These are phyloP conservation scores for Drosophila nigritarsus DNA, from an alignment of 2,888 invertebrate species.

Conservation along the genomic window DNA sequence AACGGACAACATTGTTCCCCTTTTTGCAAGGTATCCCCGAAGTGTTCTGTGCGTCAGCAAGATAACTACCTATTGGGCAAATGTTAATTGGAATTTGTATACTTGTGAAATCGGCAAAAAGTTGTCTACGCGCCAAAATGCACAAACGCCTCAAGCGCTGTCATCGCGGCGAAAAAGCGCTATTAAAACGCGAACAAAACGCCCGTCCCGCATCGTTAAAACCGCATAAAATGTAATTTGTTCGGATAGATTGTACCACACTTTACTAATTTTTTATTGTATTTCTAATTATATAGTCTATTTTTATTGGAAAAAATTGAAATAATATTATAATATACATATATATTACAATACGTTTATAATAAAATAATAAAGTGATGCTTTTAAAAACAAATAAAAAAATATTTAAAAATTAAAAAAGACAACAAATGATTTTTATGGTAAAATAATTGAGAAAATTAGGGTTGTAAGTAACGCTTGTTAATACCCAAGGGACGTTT, in stretches of 20 bases:
- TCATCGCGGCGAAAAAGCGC: conserved; percentile 19
- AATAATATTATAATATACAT: too few species aligned
- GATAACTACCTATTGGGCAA: conserved; percentile 43
- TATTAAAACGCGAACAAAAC: conserved; percentile 31
- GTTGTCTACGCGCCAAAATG: conserved; percentile 70
- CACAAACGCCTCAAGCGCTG: conserved; percentile 59
- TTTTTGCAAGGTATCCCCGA: conserved; percentile 1
- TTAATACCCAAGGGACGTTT: not conserved
- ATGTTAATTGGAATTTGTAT: conserved; percentile 55
- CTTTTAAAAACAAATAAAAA: not conserved
- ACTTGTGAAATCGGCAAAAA: conserved; percentile 57
- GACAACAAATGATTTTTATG: not conserved
- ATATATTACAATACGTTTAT: not conserved
- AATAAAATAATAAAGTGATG: not conserved
- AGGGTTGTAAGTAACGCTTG: too few species aligned
- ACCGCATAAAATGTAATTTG: not conserved
- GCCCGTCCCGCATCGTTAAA: not conserved
- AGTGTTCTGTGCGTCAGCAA: conserved; percentile 15
- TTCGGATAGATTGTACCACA: too few species aligned
- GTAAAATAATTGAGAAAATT: not conserved
- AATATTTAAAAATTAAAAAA: not conserved
- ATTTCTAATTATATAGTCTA: not conserved
- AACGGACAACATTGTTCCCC: not conserved
- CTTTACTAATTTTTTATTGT: not conserved
- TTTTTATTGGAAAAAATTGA: too few species aligned